A percentile compares a stretch with the other conserved stretches of the same genome.
Evolutionary conservation across 92 coral and sea anemone species (phyloP).

Genomic region (Anthopleura xanthogrammica): DNA sequence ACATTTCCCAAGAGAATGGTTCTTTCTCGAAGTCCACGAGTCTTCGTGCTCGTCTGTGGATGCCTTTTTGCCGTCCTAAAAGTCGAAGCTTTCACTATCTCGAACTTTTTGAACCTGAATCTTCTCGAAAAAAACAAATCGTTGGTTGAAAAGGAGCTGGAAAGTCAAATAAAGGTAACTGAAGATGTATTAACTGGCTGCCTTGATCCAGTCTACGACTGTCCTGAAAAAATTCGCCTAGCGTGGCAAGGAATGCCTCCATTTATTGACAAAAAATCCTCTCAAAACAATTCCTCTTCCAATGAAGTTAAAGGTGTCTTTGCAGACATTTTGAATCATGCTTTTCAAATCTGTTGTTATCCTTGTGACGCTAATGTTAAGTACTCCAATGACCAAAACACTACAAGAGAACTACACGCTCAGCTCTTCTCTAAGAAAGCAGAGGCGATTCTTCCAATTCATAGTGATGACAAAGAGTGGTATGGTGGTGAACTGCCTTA

Average conservation of each 20-base stretch:
- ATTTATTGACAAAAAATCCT: background rate
- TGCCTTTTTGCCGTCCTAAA: background rate
- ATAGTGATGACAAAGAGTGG: background rate
- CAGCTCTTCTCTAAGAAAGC: constrained; percentile 11
- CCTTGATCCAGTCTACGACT: background rate
- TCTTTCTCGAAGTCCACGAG: background rate
- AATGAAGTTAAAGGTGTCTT: constrained; percentile 3
- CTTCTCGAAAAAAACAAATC: background rate
- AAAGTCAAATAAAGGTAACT: background rate
- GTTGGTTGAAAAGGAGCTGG: background rate
- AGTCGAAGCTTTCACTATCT: background rate
- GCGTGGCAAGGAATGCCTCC: constrained; percentile 18
- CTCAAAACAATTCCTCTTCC: background rate
- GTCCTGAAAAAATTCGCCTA: background rate
- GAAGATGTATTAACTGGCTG: background rate
- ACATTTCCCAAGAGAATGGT: background rate
- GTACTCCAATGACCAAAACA: background rate
- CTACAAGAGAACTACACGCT: background rate
- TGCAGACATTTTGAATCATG: background rate
- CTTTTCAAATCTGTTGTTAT: constrained; percentile 10
- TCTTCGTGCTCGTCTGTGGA: background rate
- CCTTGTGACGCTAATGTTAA: background rate
- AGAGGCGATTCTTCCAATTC: constrained; percentile 7
- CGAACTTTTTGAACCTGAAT: background rate
- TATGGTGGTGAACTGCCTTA: constrained; percentile 15